Evolutionary conservation across 2,888 invertebrate genomes (phyloP), one percentile per base, ranked within the genome.

Genomic region (Megaustenia siamemsis): DNA sequence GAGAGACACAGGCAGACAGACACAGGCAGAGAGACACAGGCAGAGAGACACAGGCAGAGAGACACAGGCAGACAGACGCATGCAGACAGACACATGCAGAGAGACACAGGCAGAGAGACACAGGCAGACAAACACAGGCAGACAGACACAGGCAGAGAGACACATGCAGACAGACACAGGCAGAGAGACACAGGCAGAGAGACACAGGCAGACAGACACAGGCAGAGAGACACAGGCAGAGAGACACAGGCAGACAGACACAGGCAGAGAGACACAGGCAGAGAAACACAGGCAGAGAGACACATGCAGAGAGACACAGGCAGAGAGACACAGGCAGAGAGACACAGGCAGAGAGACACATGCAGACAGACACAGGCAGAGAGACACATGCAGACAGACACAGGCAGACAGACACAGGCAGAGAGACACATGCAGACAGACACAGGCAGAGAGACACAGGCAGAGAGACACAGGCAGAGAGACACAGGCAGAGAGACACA

Each of bases 91-190:
- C 8, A 28, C 12, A 63, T 28, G 5, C 60, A 24, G 5, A 6
- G 5, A 60, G n/a, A 60, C 24, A 60, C n/a, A 24, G 49, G 15
- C 49, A 49, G 18, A n/a, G 8, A 49, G 15, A 49, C 49, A 49
- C 49, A 49, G 6, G 6, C 8, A 10, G n/a, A 75, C 43, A 75
- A 28, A 75, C 43, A 76, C 56, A 28, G 28, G 53, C 53, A 76
- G 53, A 76, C 76, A 76, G 28, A 53, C 43, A 75, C 75, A 75
- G 6, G 43, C 75, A 75, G 40, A 75, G n/a, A 75, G n/a, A 75
- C 40, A 75, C 75, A 75, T 40, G 40, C 76, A 53, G 32, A 49
- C n/a, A 53, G 49, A 28, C 32, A 49, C 1, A 49, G 24, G 3
- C 49, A 76, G n/a, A 49, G 53, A 75, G 10, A 75, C 4, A 45